Evolutionary conservation across 2,113 vertebrate species (phyloP).

Genomic region (Clupea harengus): DNA sequence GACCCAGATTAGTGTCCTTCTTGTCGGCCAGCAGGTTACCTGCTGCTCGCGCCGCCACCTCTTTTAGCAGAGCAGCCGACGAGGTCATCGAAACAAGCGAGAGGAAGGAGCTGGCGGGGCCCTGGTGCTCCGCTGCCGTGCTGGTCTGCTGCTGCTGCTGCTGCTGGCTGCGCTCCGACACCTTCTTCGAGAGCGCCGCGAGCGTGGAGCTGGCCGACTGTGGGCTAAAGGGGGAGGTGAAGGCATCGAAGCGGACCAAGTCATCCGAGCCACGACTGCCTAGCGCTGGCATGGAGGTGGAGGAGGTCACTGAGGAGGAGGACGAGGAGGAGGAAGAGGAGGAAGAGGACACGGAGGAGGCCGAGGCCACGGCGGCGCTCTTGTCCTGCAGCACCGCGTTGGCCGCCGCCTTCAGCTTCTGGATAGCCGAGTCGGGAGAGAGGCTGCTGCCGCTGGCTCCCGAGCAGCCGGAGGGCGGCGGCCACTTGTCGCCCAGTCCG

Average conservation of each 20-base stretch:
- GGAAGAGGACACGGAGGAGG: conserved; percentile 63
- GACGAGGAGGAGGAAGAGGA: conserved; percentile 62
- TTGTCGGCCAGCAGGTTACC: conserved; percentile 92
- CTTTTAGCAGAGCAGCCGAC: conserved; percentile 95
- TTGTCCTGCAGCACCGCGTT: conserved; percentile 97
- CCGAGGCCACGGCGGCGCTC: conserved; percentile 70
- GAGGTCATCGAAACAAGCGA: conserved; percentile 97
- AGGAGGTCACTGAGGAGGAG: conserved; percentile 61
- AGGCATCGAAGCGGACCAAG: conserved; percentile 89
- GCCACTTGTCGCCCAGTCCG: conserved; percentile 90
- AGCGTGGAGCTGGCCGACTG: conserved; percentile 98
- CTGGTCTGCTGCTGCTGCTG: conserved; percentile 58
- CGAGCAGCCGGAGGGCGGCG: conserved; percentile 83
- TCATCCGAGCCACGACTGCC: conserved; percentile 78
- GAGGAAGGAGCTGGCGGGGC: conserved; percentile 89
- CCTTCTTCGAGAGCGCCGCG: conserved; percentile 97
- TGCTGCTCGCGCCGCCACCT: conserved; percentile 94
- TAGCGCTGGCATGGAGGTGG: conserved; percentile 53
- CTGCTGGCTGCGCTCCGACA: conserved; percentile 89
- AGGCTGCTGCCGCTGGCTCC: conserved; percentile 83
- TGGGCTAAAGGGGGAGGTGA: conserved; percentile 92
- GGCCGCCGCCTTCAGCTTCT: conserved; percentile 95
- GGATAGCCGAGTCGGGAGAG: conserved; percentile 95
- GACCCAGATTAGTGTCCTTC: conserved; percentile 76
- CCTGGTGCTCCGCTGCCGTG: conserved; percentile 72